phyloP scores from a whole-genome alignment of 37 sponge, comb jelly and placozoan species.

The Spongilla lacustris region DNA sequence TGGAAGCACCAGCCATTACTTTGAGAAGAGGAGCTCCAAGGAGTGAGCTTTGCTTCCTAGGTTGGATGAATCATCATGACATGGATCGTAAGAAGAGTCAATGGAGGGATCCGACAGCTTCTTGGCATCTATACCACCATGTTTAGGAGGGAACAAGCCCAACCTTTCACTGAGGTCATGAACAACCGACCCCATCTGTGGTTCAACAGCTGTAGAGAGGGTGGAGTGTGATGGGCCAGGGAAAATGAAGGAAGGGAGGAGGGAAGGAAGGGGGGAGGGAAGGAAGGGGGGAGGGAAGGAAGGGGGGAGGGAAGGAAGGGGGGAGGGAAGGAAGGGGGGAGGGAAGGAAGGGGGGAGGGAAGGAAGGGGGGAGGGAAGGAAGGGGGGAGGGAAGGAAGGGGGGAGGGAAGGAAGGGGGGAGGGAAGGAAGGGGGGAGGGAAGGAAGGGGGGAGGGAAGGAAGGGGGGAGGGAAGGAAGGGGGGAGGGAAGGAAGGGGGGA shows the following conservation, averaged over 20 bases:
- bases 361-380: not conserved
- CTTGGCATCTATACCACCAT: constrained; percentile 37
- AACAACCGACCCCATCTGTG: constrained; percentile 27
- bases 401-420: not conserved
- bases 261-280: not conserved
- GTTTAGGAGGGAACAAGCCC: constrained; percentile 11
- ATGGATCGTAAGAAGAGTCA: not conserved
- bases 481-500: not conserved
- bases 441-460: not conserved
- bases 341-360: not conserved
- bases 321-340: not conserved
- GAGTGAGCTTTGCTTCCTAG: not conserved
- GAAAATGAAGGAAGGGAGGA: not conserved
- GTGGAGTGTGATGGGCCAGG: too few relatives aligned
- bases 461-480: not conserved
- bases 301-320: not conserved
- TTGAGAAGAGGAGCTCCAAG: not conserved
- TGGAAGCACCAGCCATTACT: not conserved
- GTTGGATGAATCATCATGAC: not conserved
- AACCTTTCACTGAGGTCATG: constrained; percentile 8
- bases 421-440: not conserved
- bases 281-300: not conserved
- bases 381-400: not conserved
- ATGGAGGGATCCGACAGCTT: not conserved
- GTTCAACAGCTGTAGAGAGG: constrained; percentile 26